Evolutionary conservation across 2,888 invertebrate genomes (phyloP), one percentile per base, ranked within the genome.

Genomic region (Ganaspis brasiliensis): DNA sequence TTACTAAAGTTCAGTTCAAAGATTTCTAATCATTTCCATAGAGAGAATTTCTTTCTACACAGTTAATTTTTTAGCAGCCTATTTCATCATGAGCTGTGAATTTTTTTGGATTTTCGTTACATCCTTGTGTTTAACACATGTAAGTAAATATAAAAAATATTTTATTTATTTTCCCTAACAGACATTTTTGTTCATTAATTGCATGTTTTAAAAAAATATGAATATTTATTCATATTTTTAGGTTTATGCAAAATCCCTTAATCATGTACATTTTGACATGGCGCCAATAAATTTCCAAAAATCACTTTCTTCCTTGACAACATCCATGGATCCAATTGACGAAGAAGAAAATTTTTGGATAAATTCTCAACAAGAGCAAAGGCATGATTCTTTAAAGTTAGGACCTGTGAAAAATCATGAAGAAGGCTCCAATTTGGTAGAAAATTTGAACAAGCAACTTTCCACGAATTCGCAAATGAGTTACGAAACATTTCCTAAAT

Each of bases 291-390:
- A 24, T 45, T n/a, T 21, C 8, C 14, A 8, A 1, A 45, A 67
- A 45, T 21, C 24, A 14, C 14, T 67, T 9, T 24, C 45, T 14
- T 10, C 37, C 21, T 45, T 14, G 14, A n/a, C 40, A 45, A 40
- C 40, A 45, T 67, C 14, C 21, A 0, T 40, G 14, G 45, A 67
- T 24, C 40, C 40, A 26, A 45, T 67, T 45, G 45, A 67, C n/a
- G 24, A 67, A 24, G 63, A n/a, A 16, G 19, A 19, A 12, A 21
- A 24, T 21, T 40, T 67, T 24, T 67, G 67, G 67, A 24, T 24
- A 24, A 45, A 21, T 67, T 40, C 45, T 10, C 40, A 21, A 24
- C n/a, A 6, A 24, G 40, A 45, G 9, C 1, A 2, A 26, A 45
- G 24, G 4, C n/a, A 12, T 24, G 12, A 67, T 24, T 40, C 67